These are phyloP conservation scores for Sitodiplosis mosellana DNA, from an alignment of 1,140 invertebrate species.

Conservation along the genomic window DNA sequence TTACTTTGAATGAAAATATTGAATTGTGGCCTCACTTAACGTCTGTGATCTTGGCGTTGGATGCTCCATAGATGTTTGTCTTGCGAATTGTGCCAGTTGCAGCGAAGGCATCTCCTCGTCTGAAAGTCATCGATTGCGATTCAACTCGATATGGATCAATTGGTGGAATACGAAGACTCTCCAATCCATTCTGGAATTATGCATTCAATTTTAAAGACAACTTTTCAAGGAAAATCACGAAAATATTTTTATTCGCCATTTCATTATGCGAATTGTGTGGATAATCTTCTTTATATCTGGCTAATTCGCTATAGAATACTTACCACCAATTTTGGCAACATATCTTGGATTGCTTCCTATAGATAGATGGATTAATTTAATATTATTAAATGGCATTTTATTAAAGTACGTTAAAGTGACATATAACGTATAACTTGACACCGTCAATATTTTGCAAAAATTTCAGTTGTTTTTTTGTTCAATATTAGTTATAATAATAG, in stretches of 20 bases:
- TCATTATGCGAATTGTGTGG: no score
- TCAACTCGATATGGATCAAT: slow-evolving; percentile 19
- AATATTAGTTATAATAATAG: no score
- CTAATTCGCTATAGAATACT: not conserved
- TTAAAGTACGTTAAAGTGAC: no score
- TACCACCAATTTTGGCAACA: slow-evolving; percentile 13
- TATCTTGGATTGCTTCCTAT: slow-evolving; percentile 14
- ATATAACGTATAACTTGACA: no score
- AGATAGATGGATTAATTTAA: no score
- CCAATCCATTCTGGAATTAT: slow-evolving; percentile 11
- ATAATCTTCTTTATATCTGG: not conserved
- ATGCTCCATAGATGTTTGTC: slow-evolving; percentile 15
- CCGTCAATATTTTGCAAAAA: no score
- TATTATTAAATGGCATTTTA: no score
- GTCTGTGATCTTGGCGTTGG: slow-evolving; percentile 13
- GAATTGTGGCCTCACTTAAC: slow-evolving; percentile 7
- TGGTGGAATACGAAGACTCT: slow-evolving; percentile 18
- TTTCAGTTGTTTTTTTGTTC: no score
- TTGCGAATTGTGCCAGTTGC: slow-evolving; percentile 16
- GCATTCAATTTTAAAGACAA: not conserved
- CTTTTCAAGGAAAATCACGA: not conserved
- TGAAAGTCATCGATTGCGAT: slow-evolving; percentile 14
- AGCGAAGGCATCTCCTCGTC: slow-evolving; percentile 10
- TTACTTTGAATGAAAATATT: no score
- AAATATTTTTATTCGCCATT: no score